Conservation (phyloP, 92 coral and sea anemone genomes). For the Zoanthus solanderi region DNA sequence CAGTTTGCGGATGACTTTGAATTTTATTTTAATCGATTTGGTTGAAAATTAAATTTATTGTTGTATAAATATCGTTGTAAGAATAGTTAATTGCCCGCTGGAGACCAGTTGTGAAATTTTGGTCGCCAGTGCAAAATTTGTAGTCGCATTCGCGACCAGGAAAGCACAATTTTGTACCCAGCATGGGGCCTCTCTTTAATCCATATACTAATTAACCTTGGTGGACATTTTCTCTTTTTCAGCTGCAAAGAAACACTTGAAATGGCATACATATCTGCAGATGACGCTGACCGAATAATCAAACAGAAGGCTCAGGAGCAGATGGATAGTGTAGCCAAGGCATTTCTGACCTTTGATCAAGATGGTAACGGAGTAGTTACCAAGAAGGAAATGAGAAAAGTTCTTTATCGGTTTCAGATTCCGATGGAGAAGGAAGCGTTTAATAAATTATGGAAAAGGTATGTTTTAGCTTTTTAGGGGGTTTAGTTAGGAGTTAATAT, state of each 20-base stretch:
- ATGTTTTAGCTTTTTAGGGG: conserved; percentile 13
- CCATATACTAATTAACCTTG: too few species aligned
- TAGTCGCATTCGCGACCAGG: too few species aligned
- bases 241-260: conserved; percentile 87
- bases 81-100: too few species aligned
- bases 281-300: conserved; percentile 85
- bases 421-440: conserved; percentile 90
- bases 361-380: conserved; percentile 98
- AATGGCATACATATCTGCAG: conserved; percentile 85
- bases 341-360: conserved; percentile 91
- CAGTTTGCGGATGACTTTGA: too few species aligned
- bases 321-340: conserved; percentile 84
- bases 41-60: too few species aligned
- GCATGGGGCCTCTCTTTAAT: neutral
- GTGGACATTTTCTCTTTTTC: neutral
- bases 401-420: conserved; percentile 91
- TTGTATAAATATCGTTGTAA: too few species aligned
- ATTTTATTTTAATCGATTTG: too few species aligned
- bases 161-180: too few species aligned
- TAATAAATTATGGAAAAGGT: conserved; percentile 91
- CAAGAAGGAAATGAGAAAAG: conserved; percentile 89
- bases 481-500: neutral
- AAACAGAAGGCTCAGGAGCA: conserved; percentile 87
- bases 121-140: too few species aligned
- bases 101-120: too few species aligned